A percentile compares a stretch with the other conserved stretches of the same genome.
phyloP scores from a whole-genome alignment of 2,113 vertebrate species.

The Lepus europaeus region DNA sequence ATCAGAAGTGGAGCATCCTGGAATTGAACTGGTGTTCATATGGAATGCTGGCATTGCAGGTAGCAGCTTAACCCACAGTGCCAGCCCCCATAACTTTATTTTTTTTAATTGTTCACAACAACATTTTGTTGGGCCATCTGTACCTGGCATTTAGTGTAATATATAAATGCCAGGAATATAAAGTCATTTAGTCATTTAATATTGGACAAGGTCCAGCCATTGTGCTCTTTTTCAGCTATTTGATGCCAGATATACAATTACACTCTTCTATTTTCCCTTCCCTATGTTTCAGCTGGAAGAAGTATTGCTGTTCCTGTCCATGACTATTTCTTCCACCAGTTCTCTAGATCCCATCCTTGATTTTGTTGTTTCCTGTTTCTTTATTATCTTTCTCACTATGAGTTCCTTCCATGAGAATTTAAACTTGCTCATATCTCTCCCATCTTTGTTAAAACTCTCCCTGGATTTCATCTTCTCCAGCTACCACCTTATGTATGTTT shows the following conservation, averaged over 20 bases:
- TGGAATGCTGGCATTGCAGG: too few species aligned
- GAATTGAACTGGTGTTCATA: too few species aligned
- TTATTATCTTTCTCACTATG: neutral
- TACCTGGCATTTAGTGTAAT: neutral
- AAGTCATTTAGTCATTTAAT: constrained; percentile 9
- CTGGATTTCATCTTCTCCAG: neutral
- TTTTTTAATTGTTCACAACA: neutral
- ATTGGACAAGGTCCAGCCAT: neutral
- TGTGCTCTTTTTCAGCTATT: neutral
- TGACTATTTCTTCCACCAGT: neutral
- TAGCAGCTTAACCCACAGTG: too few species aligned
- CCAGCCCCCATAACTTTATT: too few species aligned
- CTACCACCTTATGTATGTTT: neutral
- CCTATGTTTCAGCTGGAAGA: neutral
- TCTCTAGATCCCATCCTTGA: neutral
- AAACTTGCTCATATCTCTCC: neutral
- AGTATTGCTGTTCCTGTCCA: neutral
- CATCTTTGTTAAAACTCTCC: neutral
- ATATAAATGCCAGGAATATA: neutral
- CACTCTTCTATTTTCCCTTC: neutral
- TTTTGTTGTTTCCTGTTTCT: neutral
- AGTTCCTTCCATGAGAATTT: neutral
- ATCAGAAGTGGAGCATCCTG: too few species aligned
- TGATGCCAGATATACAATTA: neutral
- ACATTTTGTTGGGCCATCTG: neutral